phyloP scores from a whole-genome alignment of 2,113 vertebrate genomes.

The Callaeas wilsoni region DNA sequence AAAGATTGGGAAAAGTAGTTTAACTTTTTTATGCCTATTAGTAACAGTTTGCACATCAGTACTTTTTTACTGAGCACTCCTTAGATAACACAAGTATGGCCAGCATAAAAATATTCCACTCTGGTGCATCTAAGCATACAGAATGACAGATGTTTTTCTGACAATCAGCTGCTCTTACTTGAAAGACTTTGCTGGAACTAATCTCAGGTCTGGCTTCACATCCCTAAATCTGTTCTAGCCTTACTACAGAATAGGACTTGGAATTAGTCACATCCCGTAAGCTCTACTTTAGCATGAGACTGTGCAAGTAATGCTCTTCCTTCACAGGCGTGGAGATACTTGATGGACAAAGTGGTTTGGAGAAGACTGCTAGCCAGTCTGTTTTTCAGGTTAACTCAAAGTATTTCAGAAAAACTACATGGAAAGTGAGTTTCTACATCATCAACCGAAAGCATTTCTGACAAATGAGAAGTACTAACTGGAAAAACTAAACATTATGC shows the following conservation, averaged over 20 bases:
- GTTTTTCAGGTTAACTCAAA: neutral
- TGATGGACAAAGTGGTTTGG: neutral
- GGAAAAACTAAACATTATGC: neutral
- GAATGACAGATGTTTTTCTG: neutral
- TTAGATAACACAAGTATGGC: neutral
- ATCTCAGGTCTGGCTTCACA: neutral
- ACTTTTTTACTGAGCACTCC: neutral
- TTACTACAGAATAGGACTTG: neutral
- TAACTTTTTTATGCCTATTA: neutral
- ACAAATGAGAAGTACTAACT: neutral
- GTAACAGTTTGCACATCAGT: neutral
- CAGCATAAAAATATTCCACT: neutral
- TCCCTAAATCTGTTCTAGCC: neutral
- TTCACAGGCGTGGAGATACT: neutral
- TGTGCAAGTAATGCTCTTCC: neutral
- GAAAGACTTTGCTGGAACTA: neutral
- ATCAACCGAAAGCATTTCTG: neutral
- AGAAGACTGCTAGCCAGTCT: neutral
- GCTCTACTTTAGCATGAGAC: neutral
- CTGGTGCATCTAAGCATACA: neutral
- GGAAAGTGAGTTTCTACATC: neutral
- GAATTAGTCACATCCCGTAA: neutral
- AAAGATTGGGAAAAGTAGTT: neutral
- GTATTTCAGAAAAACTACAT: neutral
- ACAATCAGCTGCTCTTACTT: neutral